These are phyloP conservation scores for Pelodiscus sinensis DNA, from an alignment of 2,113 vertebrate species.

Conservation along the genomic window DNA sequence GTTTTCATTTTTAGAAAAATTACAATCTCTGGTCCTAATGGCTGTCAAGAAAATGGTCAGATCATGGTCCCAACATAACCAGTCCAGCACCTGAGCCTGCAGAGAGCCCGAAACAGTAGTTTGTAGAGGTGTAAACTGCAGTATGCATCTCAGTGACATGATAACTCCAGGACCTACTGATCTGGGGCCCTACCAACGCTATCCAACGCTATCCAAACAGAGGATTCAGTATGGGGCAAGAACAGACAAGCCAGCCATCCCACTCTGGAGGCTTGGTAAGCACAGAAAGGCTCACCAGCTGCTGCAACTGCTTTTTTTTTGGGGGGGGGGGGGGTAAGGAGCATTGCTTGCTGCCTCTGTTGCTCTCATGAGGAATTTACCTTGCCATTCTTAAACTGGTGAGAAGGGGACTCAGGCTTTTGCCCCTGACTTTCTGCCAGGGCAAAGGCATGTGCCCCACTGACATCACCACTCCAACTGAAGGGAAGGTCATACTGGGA, in stretches of 20 bases:
- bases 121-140: not conserved
- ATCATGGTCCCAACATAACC: not conserved
- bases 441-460: accelerated
- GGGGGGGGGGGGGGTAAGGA: not conserved
- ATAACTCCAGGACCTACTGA: not conserved
- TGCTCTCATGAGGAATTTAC: not conserved
- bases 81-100: not conserved
- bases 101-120: not conserved
- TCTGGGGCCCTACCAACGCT: not conserved
- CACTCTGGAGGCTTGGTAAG: not conserved
- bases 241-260: not conserved
- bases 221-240: not conserved
- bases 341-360: not conserved
- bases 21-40: not conserved
- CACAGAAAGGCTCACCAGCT: not conserved
- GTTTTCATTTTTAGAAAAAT: not conserved
- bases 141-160: not conserved
- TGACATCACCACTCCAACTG: not conserved
- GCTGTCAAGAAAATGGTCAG: not conserved
- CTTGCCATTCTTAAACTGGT: not conserved
- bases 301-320: not conserved
- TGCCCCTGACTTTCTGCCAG: not conserved
- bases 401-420: not conserved
- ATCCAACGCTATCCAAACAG: not conserved
- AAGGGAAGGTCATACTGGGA: not conserved